phyloP scores from a whole-genome alignment of 2,888 invertebrate species.

The Stenodema calcarata region DNA sequence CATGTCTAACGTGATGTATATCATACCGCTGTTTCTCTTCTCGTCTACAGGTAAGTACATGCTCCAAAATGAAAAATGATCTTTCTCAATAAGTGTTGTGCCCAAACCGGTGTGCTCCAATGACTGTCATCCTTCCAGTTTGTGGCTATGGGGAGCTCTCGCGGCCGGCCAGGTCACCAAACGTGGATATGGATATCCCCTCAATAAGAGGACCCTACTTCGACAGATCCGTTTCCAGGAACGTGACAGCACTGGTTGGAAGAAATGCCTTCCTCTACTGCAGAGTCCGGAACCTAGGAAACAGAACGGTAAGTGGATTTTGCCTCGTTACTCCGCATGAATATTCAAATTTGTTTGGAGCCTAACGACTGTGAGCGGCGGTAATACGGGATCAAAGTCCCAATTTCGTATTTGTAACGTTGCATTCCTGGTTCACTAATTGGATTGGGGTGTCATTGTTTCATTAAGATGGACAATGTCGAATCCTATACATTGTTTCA shows the following conservation, averaged over 20 bases:
- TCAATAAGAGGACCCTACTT: conserved; percentile 71
- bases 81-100: background rate
- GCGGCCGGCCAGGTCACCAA: conserved; percentile 17
- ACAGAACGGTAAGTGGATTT: conserved; percentile 69
- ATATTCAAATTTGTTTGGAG: conserved; percentile 24
- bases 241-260: conserved; percentile 79
- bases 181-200: conserved; percentile 52
- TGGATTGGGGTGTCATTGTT: background rate
- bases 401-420: background rate
- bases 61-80: background rate
- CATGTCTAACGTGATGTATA: conserved; percentile 37
- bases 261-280: conserved; percentile 79
- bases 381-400: background rate
- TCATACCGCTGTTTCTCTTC: conserved; percentile 43
- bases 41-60: conserved; percentile 40
- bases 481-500: no score
- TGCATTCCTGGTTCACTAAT: background rate
- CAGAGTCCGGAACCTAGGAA: conserved; percentile 77
- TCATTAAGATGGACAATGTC: background rate
- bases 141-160: conserved; percentile 43
- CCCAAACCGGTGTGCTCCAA: conserved; percentile 14
- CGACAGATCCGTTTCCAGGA: conserved; percentile 73
- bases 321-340: conserved; percentile 24
- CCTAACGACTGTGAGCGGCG: conserved; percentile 10
- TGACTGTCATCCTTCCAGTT: conserved; percentile 40